Conservation (phyloP, 2,113 vertebrate species). For the Scolopax mira region DNA sequence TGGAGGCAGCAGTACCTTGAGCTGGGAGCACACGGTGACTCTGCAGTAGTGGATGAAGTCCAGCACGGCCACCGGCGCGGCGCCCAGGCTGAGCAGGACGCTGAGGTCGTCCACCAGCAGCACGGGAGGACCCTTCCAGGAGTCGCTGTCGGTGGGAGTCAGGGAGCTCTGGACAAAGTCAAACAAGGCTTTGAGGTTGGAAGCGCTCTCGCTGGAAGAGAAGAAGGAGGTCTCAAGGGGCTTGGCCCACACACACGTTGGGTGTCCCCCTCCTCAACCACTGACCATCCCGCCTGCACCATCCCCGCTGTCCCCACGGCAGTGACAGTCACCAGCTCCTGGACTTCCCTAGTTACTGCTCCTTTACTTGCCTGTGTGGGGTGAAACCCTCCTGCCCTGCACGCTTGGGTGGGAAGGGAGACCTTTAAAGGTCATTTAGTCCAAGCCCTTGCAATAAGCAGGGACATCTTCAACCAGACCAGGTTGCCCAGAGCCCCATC, state of each 20-base stretch:
- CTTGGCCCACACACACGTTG: accelerated
- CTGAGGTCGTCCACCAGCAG: conserved; percentile 89
- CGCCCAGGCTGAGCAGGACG: conserved; percentile 86
- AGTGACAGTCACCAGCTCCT: neutral
- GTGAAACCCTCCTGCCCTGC: neutral
- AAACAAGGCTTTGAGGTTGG: conserved; percentile 75
- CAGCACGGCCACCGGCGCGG: conserved; percentile 68
- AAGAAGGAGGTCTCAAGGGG: neutral
- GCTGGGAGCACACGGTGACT: conserved; percentile 75
- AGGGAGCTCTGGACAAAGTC: conserved; percentile 76
- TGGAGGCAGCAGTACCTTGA: conserved; percentile 73
- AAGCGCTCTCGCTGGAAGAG: conserved; percentile 57
- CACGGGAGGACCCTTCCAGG: conserved; percentile 77
- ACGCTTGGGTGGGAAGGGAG: neutral
- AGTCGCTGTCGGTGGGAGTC: accelerated
- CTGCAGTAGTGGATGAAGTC: conserved; percentile 94
- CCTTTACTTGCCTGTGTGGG: accelerated
- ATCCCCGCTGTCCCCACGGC: neutral
- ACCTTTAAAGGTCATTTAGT: neutral
- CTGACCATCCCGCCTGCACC: neutral
- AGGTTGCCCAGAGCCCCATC: accelerated
- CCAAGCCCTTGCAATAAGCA: neutral
- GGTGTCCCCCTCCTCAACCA: neutral
- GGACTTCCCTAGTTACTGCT: neutral
- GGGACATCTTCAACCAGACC: neutral